Evolutionary conservation across 1,140 invertebrate genomes (phyloP).

Genomic region (Cydia strobilella): DNA sequence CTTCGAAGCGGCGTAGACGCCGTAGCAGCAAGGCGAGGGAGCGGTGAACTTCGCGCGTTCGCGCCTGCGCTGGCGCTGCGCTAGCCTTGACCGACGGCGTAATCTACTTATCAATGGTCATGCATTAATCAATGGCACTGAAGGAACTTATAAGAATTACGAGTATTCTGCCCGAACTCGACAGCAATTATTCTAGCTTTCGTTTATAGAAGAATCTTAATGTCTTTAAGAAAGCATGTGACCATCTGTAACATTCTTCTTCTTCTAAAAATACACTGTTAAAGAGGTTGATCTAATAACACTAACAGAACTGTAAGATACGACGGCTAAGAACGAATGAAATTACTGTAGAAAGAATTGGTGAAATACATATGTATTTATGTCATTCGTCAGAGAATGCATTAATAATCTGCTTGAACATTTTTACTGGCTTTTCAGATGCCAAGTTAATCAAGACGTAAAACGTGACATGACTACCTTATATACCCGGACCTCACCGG

Average conservation of each 20-base stretch:
- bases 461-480: background rate
- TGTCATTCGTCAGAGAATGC: no score
- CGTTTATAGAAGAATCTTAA: background rate
- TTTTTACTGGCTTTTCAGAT: background rate
- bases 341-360: no score
- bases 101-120: background rate
- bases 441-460: background rate
- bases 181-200: background rate
- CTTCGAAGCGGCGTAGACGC: background rate
- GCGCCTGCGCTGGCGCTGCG: conserved; percentile 4
- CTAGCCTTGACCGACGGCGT: conserved; percentile 9
- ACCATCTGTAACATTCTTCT: no score
- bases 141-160: background rate
- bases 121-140: background rate
- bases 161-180: background rate
- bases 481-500: background rate
- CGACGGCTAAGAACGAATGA: no score
- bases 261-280: no score
- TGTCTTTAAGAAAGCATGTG: background rate
- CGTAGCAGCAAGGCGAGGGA: background rate
- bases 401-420: background rate
- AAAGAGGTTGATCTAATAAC: no score
- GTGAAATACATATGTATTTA: no score
- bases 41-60: conserved; percentile 26
- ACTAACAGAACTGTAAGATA: no score